phyloP scores from a whole-genome alignment of 1,140 invertebrate genomes.

The Druon quercuslanigerum region DNA sequence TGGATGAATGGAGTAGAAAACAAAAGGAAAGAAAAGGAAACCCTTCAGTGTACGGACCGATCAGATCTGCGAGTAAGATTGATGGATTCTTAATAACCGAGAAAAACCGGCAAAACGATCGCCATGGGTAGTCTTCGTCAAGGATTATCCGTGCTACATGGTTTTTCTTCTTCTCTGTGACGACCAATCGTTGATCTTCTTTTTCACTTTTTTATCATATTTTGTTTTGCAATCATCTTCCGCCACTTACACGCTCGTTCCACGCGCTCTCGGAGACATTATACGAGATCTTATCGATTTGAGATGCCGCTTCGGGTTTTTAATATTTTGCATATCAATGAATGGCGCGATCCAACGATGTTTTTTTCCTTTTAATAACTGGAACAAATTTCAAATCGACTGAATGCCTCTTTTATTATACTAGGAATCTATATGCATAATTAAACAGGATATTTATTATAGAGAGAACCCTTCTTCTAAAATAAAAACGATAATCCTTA shows the following conservation, averaged over 20 bases:
- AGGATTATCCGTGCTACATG: conserved; percentile 56
- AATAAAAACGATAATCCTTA: too few species aligned
- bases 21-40: conserved; percentile 24
- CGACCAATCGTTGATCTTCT: conserved; percentile 46
- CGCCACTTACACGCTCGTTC: conserved; percentile 47
- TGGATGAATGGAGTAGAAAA: background rate
- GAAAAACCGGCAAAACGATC: conserved; percentile 71
- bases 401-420: background rate
- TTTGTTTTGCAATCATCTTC: conserved; percentile 40
- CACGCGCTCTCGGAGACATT: background rate
- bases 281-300: conserved; percentile 4
- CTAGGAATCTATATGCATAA: too few species aligned
- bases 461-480: too few species aligned
- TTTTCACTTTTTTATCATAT: conserved; percentile 42
- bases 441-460: too few species aligned
- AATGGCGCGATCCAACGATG: background rate
- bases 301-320: background rate
- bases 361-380: background rate
- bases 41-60: conserved; percentile 44
- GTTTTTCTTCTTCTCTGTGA: conserved; percentile 57
- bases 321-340: background rate
- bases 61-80: conserved; percentile 65
- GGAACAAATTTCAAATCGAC: background rate
- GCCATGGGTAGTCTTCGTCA: conserved; percentile 61
- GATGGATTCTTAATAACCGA: conserved; percentile 74